phyloP scores from a whole-genome alignment of 2,113 vertebrate species.

The Saguinus midas region DNA sequence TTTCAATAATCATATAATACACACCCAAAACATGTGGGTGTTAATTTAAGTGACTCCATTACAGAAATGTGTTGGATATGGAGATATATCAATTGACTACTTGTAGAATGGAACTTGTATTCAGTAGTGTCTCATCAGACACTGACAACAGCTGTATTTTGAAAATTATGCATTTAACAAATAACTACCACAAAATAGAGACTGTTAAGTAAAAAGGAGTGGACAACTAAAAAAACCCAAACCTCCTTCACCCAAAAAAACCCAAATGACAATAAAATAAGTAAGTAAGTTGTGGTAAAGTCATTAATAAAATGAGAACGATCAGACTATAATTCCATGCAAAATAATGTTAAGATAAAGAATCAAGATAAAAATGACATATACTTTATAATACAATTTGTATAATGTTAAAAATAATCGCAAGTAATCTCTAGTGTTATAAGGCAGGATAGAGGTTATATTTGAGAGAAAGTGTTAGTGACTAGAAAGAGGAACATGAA shows the following conservation, averaged over 20 bases:
- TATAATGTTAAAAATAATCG: neutral
- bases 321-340: neutral
- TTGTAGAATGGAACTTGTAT: neutral
- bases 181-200: neutral
- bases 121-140: neutral
- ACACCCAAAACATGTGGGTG: neutral
- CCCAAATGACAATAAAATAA: neutral
- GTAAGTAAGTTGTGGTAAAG: neutral
- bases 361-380: neutral
- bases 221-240: neutral
- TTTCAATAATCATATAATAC: neutral
- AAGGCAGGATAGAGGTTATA: neutral
- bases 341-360: slow-evolving; percentile 37
- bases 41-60: slow-evolving; percentile 44
- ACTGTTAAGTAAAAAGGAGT: neutral
- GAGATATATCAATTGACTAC: neutral
- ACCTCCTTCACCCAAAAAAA: neutral
- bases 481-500: neutral
- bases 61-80: neutral
- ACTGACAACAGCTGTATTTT: neutral
- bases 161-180: neutral
- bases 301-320: slow-evolving; percentile 7
- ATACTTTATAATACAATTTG: neutral
- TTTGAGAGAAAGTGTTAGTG: neutral
- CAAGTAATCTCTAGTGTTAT: neutral